Conservation (phyloP, 2,797 vertebrate genomes). For the Aotus griseimembra region DNA sequence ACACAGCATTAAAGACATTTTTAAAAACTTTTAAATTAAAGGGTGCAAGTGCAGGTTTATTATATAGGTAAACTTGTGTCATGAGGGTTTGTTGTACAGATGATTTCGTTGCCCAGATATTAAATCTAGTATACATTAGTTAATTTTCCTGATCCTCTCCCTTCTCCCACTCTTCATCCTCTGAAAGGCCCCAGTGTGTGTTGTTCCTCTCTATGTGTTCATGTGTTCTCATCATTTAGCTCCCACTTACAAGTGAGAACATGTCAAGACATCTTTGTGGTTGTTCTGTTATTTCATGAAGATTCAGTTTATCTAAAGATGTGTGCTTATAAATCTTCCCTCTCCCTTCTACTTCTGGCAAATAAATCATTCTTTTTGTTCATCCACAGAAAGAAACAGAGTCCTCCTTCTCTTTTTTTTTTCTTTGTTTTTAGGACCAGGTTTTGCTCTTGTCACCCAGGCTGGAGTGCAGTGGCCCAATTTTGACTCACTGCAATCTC, state of each 20-base stretch:
- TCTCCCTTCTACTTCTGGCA: not conserved
- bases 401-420: not conserved
- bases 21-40: not conserved
- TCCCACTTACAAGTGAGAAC: not conserved
- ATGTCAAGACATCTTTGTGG: not conserved
- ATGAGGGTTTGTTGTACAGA: not conserved
- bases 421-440: not conserved
- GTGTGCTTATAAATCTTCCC: not conserved
- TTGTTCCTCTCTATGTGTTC: not conserved
- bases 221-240: not conserved
- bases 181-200: not conserved
- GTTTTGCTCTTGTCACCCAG: not conserved
- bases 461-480: not conserved
- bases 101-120: not conserved
- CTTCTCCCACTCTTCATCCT: not conserved
- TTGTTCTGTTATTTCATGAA: not conserved
- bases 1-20: not conserved
- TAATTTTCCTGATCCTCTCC: not conserved
- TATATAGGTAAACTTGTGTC: not conserved
- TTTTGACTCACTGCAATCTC: not conserved
- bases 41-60: not conserved
- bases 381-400: not conserved
- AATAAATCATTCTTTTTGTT: not conserved
- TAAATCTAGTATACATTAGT: not conserved
- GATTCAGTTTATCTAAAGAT: not conserved